A percentile compares a stretch with the other conserved stretches of the same genome.
Conservation (phyloP, 2,113 vertebrate species). For the Parus major region DNA sequence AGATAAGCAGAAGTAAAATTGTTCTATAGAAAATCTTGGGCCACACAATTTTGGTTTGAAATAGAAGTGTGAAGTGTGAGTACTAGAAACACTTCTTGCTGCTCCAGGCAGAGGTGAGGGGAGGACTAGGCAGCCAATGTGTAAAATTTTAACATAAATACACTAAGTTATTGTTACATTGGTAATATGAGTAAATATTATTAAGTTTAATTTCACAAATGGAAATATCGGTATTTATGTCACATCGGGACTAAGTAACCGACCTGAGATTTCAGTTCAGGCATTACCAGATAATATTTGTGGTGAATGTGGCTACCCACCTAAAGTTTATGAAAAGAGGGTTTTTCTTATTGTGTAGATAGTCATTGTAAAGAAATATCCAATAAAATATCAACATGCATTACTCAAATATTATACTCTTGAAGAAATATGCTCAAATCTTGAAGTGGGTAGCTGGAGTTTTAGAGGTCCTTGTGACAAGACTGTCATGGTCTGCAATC, state of each 20-base stretch:
- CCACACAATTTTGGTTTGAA: background rate
- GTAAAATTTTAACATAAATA: background rate
- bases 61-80: background rate
- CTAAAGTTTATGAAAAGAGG: background rate
- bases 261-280: background rate
- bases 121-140: background rate
- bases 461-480: background rate
- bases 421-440: background rate
- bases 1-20: background rate
- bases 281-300: background rate
- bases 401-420: background rate
- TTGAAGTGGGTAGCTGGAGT: background rate
- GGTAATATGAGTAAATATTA: background rate
- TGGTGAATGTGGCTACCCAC: background rate
- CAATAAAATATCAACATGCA: background rate
- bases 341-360: background rate
- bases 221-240: background rate
- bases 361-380: background rate
- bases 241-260: background rate
- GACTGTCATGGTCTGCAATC: background rate
- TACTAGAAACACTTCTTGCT: background rate
- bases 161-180: background rate
- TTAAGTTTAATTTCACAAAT: background rate
- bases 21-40: background rate
- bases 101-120: background rate